Conservation (phyloP, 2,888 invertebrate genomes). For the Octodonta nipae region DNA sequence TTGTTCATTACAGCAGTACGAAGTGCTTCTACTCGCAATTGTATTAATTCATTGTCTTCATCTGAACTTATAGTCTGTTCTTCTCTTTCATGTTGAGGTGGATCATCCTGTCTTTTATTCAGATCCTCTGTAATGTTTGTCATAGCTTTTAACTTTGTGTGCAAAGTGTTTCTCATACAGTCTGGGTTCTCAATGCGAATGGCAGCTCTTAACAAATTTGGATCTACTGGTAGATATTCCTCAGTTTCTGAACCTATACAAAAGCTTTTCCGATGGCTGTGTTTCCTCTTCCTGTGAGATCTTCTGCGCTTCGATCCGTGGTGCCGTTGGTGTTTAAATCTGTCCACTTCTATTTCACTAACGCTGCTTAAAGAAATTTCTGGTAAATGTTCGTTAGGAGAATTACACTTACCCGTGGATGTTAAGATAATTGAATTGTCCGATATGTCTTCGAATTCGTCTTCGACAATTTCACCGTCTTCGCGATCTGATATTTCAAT, state of each 20-base stretch:
- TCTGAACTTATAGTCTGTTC: slow-evolving; percentile 9
- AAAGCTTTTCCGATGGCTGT: slow-evolving; percentile 8
- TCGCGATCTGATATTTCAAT: no score
- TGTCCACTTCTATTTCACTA: not conserved
- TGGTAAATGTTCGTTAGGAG: slow-evolving; percentile 31
- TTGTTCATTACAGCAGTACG: slow-evolving; percentile 55
- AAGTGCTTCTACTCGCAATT: slow-evolving; percentile 51
- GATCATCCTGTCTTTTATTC: slow-evolving; percentile 3
- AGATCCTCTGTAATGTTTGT: slow-evolving; percentile 10
- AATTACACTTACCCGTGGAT: slow-evolving; percentile 30
- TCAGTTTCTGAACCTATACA: slow-evolving; percentile 20
- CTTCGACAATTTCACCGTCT: slow-evolving; percentile 36
- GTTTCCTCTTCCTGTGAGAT: slow-evolving; percentile 7
- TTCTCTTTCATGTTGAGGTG: slow-evolving; percentile 7
- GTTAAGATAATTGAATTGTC: slow-evolving; percentile 31
- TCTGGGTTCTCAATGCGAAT: slow-evolving; percentile 32
- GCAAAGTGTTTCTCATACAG: slow-evolving; percentile 25
- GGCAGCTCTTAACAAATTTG: slow-evolving; percentile 37
- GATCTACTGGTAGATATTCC: slow-evolving; percentile 18
- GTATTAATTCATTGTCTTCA: slow-evolving; percentile 45
- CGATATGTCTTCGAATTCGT: slow-evolving; percentile 34
- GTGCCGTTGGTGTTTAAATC: slow-evolving; percentile 14
- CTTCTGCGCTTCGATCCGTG: slow-evolving; percentile 6
- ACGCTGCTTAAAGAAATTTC: slow-evolving; percentile 35
- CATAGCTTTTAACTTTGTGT: slow-evolving; percentile 28